These are phyloP conservation scores for Copidosoma floridanum DNA, from an alignment of 1,140 invertebrate species.

Conservation along the genomic window DNA sequence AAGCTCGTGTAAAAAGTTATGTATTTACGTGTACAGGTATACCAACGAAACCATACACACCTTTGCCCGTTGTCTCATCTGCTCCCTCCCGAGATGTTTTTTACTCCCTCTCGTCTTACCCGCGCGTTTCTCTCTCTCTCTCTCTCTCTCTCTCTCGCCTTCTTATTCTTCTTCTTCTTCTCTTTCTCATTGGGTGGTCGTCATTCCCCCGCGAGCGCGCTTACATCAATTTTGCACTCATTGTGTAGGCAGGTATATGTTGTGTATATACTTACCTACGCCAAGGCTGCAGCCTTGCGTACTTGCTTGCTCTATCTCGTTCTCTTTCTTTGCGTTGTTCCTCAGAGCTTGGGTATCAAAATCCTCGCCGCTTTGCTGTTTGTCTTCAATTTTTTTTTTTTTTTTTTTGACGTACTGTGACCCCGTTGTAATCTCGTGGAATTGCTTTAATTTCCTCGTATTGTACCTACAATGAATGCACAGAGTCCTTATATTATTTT, in stretches of 20 bases:
- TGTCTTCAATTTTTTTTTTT: too few relatives aligned
- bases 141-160: not conserved
- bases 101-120: slow-evolving; percentile 18
- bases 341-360: slow-evolving; percentile 10
- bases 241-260: too few relatives aligned
- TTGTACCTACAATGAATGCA: too few relatives aligned
- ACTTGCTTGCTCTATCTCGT: too few relatives aligned
- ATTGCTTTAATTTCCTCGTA: too few relatives aligned
- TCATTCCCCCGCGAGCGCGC: slow-evolving; percentile 5
- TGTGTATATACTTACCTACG: too few relatives aligned
- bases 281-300: slow-evolving; percentile 15
- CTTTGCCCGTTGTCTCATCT: slow-evolving; percentile 11
- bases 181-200: slow-evolving; percentile 38
- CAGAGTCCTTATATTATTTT: too few relatives aligned
- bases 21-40: not conserved
- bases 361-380: not conserved
- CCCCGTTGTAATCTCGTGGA: too few relatives aligned
- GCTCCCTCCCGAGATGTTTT: slow-evolving; percentile 8
- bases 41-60: not conserved
- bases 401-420: too few relatives aligned
- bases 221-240: slow-evolving; percentile 23
- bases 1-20: too few relatives aligned
- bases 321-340: too few relatives aligned
- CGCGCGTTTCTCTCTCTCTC: not conserved
- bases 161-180: slow-evolving; percentile 24